These are phyloP conservation scores for Frieseomelitta varia DNA, from an alignment of 1,140 invertebrate species.

Conservation along the genomic window DNA sequence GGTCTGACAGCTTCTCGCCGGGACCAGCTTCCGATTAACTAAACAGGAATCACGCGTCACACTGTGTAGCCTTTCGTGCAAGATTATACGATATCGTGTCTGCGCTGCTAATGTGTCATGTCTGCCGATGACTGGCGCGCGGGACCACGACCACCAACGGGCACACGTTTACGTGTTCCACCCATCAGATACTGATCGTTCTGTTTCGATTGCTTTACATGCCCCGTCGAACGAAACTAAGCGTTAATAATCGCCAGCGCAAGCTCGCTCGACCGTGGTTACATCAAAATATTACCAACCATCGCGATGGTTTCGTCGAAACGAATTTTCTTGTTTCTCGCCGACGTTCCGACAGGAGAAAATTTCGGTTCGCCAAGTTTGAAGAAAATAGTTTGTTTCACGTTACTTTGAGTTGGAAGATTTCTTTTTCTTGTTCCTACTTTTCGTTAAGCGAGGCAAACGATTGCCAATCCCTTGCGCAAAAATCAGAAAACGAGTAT, in stretches of 20 bases:
- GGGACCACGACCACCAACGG: background rate
- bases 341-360: too few species aligned
- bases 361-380: background rate
- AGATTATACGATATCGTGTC: constrained; percentile 44
- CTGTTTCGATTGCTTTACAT: background rate
- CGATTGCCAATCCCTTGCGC: too few species aligned
- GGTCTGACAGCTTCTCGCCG: constrained; percentile 22
- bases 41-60: constrained; percentile 44
- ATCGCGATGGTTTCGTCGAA: too few species aligned
- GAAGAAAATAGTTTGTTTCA: background rate
- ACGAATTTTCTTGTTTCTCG: background rate
- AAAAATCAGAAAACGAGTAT: too few species aligned
- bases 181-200: background rate
- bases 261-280: background rate
- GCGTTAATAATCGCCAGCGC: background rate
- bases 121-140: background rate
- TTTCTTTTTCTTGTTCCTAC: too few species aligned
- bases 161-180: background rate
- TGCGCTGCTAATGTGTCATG: background rate
- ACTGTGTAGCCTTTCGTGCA: constrained; percentile 37
- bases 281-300: background rate
- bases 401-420: too few species aligned
- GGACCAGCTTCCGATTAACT: constrained; percentile 34
- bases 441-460: too few species aligned
- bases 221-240: background rate